These are phyloP conservation scores for Pedetes capensis DNA, from an alignment of 2,113 vertebrate genomes.

Conservation along the genomic window DNA sequence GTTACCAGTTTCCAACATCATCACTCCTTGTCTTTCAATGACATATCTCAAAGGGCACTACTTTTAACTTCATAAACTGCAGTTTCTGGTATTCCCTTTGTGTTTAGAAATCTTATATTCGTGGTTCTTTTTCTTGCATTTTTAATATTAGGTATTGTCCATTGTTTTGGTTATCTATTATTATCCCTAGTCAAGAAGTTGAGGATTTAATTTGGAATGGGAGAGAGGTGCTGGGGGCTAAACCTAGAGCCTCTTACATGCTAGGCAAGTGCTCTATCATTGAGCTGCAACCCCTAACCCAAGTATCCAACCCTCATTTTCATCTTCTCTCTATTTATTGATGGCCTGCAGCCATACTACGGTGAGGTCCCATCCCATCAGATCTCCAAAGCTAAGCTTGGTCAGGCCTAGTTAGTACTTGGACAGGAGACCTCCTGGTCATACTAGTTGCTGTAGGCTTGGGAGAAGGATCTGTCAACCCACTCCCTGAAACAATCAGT, in stretches of 20 bases:
- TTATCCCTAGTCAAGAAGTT: not conserved
- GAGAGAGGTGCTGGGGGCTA: not conserved
- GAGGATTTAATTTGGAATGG: not conserved
- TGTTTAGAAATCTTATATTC: not conserved
- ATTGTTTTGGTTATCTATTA: not conserved
- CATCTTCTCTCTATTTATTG: not conserved
- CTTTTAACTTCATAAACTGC: not conserved
- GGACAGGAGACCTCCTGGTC: no score
- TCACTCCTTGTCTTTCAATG: accelerated
- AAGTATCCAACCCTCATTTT: no score
- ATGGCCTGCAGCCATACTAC: no score
- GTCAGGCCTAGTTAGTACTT: no score
- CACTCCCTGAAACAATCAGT: no score
- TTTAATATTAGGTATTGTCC: not conserved
- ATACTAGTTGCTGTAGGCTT: no score
- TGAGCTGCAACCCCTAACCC: not conserved
- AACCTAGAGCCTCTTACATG: not conserved
- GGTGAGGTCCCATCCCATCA: no score
- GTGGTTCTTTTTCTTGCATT: not conserved
- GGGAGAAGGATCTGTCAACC: no score
- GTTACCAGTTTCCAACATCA: not conserved
- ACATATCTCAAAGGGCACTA: not conserved
- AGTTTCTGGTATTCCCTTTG: not conserved
- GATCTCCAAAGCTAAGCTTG: no score
- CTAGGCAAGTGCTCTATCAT: not conserved